Percentiles rank a stretch among this genome's conserved stretches.
phyloP scores from a whole-genome alignment of 1,140 invertebrate genomes.

The Homarus americanus region DNA sequence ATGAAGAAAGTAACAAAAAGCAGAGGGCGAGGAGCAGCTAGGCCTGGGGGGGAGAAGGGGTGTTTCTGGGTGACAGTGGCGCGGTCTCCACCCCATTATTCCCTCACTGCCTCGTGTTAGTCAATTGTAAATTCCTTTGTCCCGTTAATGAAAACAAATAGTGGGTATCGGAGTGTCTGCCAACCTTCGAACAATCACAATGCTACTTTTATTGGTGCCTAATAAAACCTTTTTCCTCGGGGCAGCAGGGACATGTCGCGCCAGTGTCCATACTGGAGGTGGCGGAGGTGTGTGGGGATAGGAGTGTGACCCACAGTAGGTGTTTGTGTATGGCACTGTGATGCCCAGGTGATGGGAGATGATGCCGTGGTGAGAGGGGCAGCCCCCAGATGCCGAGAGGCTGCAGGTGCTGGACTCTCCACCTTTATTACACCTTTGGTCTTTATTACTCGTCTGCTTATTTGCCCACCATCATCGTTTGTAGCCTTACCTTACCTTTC shows the following conservation, averaged over 20 bases:
- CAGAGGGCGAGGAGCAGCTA: no score
- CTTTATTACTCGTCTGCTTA: slow-evolving; percentile 40
- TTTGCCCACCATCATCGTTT: slow-evolving; percentile 30
- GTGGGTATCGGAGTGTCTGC: slow-evolving; percentile 65
- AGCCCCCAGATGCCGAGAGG: slow-evolving; percentile 12
- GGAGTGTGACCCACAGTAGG: neutral
- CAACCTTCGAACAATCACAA: slow-evolving; percentile 65
- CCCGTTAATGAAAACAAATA: slow-evolving; percentile 72
- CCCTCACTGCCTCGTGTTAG: slow-evolving; percentile 59
- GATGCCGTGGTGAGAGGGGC: slow-evolving; percentile 12
- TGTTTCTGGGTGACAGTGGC: slow-evolving; percentile 26
- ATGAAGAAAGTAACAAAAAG: slow-evolving; percentile 22
- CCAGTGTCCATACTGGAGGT: neutral
- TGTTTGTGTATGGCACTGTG: neutral
- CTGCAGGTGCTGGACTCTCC: slow-evolving; percentile 56
- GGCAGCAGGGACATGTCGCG: neutral
- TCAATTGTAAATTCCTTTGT: slow-evolving; percentile 68
- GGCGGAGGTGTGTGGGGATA: neutral
- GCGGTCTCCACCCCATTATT: slow-evolving; percentile 52
- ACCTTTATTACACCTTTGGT: slow-evolving; percentile 57
- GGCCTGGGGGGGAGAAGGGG: neutral
- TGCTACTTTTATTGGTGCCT: slow-evolving; percentile 66
- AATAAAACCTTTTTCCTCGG: slow-evolving; percentile 54
- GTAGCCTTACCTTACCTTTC: no score
- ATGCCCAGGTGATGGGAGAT: slow-evolving; percentile 4